Evolutionary conservation across 1,140 invertebrate genomes (phyloP).

Genomic region (Zaprionus inermis): DNA sequence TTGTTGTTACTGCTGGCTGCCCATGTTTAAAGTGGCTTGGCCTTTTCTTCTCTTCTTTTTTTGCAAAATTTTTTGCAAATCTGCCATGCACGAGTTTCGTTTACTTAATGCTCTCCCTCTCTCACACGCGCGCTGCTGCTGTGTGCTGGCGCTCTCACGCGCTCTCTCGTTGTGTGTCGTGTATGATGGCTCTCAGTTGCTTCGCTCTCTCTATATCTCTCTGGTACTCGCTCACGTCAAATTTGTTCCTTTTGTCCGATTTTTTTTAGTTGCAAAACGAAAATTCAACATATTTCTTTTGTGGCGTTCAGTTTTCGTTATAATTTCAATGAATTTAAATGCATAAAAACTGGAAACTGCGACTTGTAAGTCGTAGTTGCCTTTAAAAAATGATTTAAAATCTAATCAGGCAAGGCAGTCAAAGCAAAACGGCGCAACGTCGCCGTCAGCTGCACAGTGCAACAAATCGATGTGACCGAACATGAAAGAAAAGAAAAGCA

Average conservation of each 20-base stretch:
- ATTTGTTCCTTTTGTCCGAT: conserved; percentile 51
- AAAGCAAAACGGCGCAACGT: conserved; percentile 9
- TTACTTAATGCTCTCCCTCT: conserved; percentile 61
- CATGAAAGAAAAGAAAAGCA: conserved; percentile 30
- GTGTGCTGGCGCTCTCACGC: conserved; percentile 42
- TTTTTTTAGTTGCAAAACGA: conserved; percentile 48
- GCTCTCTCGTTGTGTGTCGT: conserved; percentile 23
- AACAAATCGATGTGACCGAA: conserved; percentile 66
- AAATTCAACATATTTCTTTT: conserved; percentile 57
- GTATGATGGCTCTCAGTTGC: conserved; percentile 18
- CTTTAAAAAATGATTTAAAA: conserved; percentile 6
- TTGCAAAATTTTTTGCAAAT: conserved; percentile 66
- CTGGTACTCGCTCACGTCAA: conserved; percentile 61
- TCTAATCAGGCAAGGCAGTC: conserved; percentile 8
- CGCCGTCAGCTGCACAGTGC: conserved; percentile 55
- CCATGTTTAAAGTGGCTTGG: conserved; percentile 50
- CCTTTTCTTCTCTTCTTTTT: conserved; percentile 45
- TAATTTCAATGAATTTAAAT: conserved; percentile 50
- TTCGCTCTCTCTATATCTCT: conserved; percentile 33
- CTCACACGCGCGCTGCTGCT: conserved; percentile 33
- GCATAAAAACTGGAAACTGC: conserved; percentile 44
- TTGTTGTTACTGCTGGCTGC: conserved; percentile 23
- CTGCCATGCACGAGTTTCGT: conserved; percentile 73
- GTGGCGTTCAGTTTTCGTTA: conserved; percentile 50
- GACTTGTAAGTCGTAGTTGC: conserved; percentile 36